Evolutionary conservation across 2,888 invertebrate genomes (phyloP).

Genomic region (Oligia fasciuncula): DNA sequence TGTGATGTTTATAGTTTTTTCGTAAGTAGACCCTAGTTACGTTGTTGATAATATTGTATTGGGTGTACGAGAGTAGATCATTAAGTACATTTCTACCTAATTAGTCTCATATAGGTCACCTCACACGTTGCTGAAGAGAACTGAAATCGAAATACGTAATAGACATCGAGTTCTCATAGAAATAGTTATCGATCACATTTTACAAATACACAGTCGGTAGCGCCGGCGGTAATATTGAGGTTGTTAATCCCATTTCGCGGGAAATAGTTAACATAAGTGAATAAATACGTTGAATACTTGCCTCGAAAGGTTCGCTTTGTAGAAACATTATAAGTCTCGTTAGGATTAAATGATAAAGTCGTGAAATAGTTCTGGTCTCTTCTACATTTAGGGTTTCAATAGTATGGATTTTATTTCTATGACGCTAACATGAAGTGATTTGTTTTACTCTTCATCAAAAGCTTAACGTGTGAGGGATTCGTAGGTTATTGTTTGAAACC

Average conservation of each 20-base stretch:
- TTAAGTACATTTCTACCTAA: constrained; percentile 86
- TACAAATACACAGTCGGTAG: constrained; percentile 23
- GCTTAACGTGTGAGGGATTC: constrained; percentile 80
- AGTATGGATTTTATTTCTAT: constrained; percentile 32
- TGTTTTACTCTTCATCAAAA: constrained; percentile 48
- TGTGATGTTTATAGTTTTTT: constrained; percentile 85
- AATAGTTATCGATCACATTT: constrained; percentile 40
- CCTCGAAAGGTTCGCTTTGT: constrained; percentile 53
- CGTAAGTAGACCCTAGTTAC: constrained; percentile 84
- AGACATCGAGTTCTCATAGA: constrained; percentile 64
- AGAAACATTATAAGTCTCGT: constrained; percentile 55
- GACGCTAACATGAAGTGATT: constrained; percentile 28
- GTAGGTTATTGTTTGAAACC: constrained; percentile 88
- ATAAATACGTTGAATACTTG: constrained; percentile 50
- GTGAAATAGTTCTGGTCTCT: constrained; percentile 56
- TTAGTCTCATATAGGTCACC: constrained; percentile 83
- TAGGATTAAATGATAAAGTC: constrained; percentile 54
- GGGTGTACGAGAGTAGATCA: constrained; percentile 80
- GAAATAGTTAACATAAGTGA: constrained; percentile 55
- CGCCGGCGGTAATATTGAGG: constrained; percentile 22
- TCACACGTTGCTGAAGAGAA: constrained; percentile 79
- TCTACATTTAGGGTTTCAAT: constrained; percentile 54
- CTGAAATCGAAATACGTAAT: constrained; percentile 73
- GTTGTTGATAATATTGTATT: constrained; percentile 85
- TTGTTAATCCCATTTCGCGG: constrained; percentile 60